Evolutionary conservation across 1,140 invertebrate species (phyloP), one percentile per base, ranked within the genome.

Genomic region (Pentalonia nigronervosa): DNA sequence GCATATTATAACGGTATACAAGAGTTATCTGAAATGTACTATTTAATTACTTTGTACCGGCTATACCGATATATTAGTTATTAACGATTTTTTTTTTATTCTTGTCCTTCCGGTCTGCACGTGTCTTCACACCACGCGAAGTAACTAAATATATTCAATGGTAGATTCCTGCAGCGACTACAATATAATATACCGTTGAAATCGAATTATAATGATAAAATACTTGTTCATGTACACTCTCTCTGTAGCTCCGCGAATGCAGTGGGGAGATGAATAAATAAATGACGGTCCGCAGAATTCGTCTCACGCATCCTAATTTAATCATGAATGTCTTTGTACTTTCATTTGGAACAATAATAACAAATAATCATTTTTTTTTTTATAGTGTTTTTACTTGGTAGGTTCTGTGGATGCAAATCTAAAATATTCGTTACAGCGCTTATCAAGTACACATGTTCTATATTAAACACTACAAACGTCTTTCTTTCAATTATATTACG

Each of bases 151-250:
- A 67, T 67, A 67, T 67, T 67, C n/a, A 67, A 30, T 4, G 30
- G 60, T 67, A 67, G 11, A n/a, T 53, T 14, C 50, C 50, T 9
- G 47, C 56, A 67, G 60, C 11, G 30, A n/a, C 30, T n/a, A 67
- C 60, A 67, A 67, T 67, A n/a, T 60, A 48, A 48, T 23, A n/a
- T 67, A 67, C 53, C 14, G 45, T 67, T 41, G 23, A 76, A 81
- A 91, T 81, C 14, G 67, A 91, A 91, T 81, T 76, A 76, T 76
- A 91, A 91, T 25, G 60, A 91, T 47, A 45, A 81, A 91, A 91
- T 81, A 91, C 90, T 81, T 76, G 60, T n/a, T 21, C 60, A 30
- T n/a, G 60, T n/a, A n/a, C 60, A 67, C n/a, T 7, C 14, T 67
- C 60, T 67, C 41, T 41, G 41, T 4, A 41, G 21, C 9, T 84